Evolutionary conservation across 1,140 invertebrate genomes (phyloP).

Genomic region (Uloborus diversus): DNA sequence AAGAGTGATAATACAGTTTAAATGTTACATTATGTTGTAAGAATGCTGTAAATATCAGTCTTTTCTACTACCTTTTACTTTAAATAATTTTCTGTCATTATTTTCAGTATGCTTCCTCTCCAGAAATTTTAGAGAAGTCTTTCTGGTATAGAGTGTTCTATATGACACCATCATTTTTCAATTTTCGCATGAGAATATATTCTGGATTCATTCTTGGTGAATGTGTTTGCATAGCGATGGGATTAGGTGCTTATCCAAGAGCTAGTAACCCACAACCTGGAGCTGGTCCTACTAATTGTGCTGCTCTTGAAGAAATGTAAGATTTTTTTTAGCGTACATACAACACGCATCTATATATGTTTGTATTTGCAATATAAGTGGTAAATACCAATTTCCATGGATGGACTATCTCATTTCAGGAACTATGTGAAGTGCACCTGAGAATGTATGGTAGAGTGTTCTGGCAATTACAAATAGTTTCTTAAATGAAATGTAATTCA

Average conservation of each 20-base stretch:
- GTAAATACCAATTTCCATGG: too few relatives aligned
- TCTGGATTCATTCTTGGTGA: conserved; percentile 89
- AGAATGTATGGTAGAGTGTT: too few relatives aligned
- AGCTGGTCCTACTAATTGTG: conserved; percentile 77
- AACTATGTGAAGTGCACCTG: too few relatives aligned
- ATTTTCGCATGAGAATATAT: conserved; percentile 89
- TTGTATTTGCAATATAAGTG: too few relatives aligned
- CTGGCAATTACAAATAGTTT: too few relatives aligned
- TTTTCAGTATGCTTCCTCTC: conserved; percentile 75
- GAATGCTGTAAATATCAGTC: conserved; percentile 9
- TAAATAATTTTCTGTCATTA: background rate
- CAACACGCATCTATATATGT: too few relatives aligned
- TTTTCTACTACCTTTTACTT: background rate
- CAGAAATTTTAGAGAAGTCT: conserved; percentile 75
- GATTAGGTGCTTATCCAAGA: conserved; percentile 88
- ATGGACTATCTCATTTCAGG: too few relatives aligned
- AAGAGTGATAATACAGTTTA: too few relatives aligned
- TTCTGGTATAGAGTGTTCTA: conserved; percentile 83
- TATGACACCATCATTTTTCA: conserved; percentile 85
- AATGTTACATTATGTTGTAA: too few relatives aligned
- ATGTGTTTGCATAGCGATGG: conserved; percentile 88
- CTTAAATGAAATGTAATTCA: too few relatives aligned
- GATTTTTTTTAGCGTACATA: conserved; percentile 34
- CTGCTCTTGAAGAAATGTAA: conserved; percentile 65
- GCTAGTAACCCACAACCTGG: conserved; percentile 77